Percentiles rank a stretch among this genome's conserved stretches.
phyloP scores from a whole-genome alignment of 2,797 vertebrate species.

The Phaenicophaeus curvirostris region DNA sequence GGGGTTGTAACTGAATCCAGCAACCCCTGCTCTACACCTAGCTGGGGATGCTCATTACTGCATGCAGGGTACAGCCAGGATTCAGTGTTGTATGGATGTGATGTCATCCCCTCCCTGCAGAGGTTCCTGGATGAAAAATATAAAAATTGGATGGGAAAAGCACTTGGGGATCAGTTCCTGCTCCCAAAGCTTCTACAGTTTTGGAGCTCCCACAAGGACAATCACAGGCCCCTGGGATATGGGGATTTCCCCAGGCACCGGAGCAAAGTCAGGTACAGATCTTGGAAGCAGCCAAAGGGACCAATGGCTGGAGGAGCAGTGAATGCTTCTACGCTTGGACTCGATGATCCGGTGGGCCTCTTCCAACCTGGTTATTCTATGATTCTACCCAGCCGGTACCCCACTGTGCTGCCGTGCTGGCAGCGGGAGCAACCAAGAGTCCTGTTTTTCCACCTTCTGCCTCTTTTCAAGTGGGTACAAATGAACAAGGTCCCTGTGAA shows the following conservation, averaged over 20 bases:
- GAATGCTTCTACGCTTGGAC: accelerated
- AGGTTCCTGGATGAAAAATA: accelerated
- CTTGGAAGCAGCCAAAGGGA: neutral
- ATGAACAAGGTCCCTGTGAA: accelerated
- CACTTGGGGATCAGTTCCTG: neutral
- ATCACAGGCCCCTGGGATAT: accelerated
- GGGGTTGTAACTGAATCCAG: neutral
- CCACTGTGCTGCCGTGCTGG: accelerated
- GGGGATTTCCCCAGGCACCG: neutral
- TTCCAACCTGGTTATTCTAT: too few relatives aligned
- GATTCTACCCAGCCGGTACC: accelerated
- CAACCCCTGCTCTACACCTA: neutral
- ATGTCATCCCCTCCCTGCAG: neutral
- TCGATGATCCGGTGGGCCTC: too few relatives aligned
- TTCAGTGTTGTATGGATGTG: accelerated
- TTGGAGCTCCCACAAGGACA: accelerated
- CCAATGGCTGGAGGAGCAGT: accelerated
- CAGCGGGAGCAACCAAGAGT: neutral
- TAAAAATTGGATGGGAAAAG: neutral
- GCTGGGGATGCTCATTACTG: neutral
- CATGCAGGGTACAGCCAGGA: neutral
- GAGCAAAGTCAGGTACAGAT: neutral
- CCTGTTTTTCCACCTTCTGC: neutral
- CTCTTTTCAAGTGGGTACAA: neutral
- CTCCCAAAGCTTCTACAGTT: neutral